Evolutionary conservation across 2,113 vertebrate genomes (phyloP).

Genomic region (Ictidomys tridecemlineatus): DNA sequence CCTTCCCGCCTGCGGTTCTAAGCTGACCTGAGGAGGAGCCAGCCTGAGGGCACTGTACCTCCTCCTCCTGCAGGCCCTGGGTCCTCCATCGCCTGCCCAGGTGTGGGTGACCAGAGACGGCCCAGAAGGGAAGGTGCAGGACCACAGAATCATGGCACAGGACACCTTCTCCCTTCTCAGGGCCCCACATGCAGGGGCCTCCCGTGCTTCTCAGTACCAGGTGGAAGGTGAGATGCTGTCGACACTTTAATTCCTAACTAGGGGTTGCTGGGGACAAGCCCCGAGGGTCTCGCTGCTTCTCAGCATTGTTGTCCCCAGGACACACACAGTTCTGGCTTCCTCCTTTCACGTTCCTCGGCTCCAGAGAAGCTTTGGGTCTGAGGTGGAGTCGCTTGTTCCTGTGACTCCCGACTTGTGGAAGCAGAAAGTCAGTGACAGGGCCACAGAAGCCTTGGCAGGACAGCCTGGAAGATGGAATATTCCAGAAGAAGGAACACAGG

Average conservation of each 20-base stretch:
- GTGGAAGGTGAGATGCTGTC: rapidly evolving
- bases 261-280: rapidly evolving
- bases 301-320: not conserved
- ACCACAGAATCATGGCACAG: rapidly evolving
- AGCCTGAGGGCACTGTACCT: not conserved
- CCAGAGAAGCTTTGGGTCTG: not conserved
- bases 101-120: too few species aligned
- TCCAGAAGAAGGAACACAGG: not conserved
- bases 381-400: not conserved
- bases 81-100: not conserved
- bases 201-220: not conserved
- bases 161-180: not conserved
- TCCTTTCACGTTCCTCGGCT: not conserved
- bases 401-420: not conserved
- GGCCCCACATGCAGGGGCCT: not conserved
- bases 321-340: not conserved
- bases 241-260: not conserved
- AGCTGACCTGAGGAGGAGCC: not conserved
- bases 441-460: not conserved
- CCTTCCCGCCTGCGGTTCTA: not conserved
- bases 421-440: not conserved
- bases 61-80: too few species aligned
- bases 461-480: not conserved
- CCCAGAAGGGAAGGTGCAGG: rapidly evolving
- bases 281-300: rapidly evolving